These are phyloP conservation scores for Tachycineta bicolor DNA, from an alignment of 2,113 vertebrate genomes.

Conservation along the genomic window DNA sequence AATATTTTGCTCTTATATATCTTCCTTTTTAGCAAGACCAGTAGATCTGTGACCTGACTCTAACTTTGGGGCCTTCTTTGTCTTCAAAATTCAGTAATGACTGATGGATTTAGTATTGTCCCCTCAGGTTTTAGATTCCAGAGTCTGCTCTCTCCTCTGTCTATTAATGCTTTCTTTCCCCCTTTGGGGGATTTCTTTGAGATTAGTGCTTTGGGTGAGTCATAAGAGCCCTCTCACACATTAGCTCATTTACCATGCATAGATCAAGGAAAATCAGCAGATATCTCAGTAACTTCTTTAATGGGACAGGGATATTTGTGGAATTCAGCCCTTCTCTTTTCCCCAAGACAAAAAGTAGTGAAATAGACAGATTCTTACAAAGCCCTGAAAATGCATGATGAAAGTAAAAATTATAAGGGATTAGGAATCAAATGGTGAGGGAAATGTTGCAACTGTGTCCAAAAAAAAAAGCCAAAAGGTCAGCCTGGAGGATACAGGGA, in stretches of 20 bases:
- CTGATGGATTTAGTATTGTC: not conserved
- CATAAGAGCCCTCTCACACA: not conserved
- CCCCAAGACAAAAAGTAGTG: not conserved
- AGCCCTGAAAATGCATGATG: not conserved
- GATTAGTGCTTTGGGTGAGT: not conserved
- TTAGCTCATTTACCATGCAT: not conserved
- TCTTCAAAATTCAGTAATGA: not conserved
- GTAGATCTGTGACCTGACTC: not conserved
- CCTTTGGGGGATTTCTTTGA: not conserved
- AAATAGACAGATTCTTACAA: not conserved
- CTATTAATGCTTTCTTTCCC: not conserved
- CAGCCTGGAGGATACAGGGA: not conserved
- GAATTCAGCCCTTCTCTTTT: not conserved
- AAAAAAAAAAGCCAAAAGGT: not conserved
- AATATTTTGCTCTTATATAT: not conserved
- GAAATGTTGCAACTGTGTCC: not conserved
- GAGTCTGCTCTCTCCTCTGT: not conserved
- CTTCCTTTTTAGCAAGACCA: not conserved
- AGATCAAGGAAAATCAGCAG: not conserved
- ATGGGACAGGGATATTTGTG: not conserved
- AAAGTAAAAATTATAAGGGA: not conserved
- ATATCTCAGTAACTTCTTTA: not conserved
- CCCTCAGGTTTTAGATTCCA: not conserved
- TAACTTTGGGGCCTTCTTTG: not conserved
- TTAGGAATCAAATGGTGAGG: not conserved